A percentile compares a stretch with the other conserved stretches of the same genome.
phyloP scores from a whole-genome alignment of 2,113 vertebrate genomes.

The Osmerus eperlanus region DNA sequence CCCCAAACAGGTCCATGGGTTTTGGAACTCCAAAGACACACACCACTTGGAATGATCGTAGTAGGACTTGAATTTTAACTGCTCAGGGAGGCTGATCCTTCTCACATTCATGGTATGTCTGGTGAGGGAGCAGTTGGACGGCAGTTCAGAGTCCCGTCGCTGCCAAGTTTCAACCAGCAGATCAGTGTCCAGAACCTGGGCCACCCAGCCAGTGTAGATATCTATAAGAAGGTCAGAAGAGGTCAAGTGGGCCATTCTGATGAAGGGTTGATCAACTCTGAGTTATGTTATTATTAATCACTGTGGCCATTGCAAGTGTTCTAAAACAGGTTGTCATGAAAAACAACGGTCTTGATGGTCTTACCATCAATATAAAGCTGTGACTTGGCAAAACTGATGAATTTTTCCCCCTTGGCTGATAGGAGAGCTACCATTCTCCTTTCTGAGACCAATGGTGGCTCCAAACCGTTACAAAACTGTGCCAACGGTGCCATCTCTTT shows the following conservation, averaged over 20 bases:
- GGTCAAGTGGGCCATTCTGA: background rate
- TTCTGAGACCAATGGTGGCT: background rate
- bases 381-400: slow-evolving; percentile 87
- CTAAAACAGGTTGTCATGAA: too few species aligned
- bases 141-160: slow-evolving; percentile 67
- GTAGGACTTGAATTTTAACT: slow-evolving; percentile 71
- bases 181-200: slow-evolving; percentile 78
- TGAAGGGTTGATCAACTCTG: too few species aligned
- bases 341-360: slow-evolving; percentile 6
- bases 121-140: slow-evolving; percentile 88
- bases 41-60: slow-evolving; percentile 93
- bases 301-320: too few species aligned
- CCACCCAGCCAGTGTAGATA: slow-evolving; percentile 87
- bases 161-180: slow-evolving; percentile 88
- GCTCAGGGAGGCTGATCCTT: slow-evolving; percentile 59
- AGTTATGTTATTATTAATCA: too few species aligned
- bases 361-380: slow-evolving; percentile 81
- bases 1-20: slow-evolving; percentile 83
- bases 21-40: slow-evolving; percentile 65
- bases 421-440: too few species aligned
- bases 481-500: background rate
- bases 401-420: slow-evolving; percentile 37
- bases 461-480: background rate
- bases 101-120: slow-evolving; percentile 83
- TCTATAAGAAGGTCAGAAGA: slow-evolving; percentile 67